Percentiles rank a stretch among this genome's conserved stretches.
Conservation (phyloP, 2,888 invertebrate genomes). For the Chironomus tentans region DNA sequence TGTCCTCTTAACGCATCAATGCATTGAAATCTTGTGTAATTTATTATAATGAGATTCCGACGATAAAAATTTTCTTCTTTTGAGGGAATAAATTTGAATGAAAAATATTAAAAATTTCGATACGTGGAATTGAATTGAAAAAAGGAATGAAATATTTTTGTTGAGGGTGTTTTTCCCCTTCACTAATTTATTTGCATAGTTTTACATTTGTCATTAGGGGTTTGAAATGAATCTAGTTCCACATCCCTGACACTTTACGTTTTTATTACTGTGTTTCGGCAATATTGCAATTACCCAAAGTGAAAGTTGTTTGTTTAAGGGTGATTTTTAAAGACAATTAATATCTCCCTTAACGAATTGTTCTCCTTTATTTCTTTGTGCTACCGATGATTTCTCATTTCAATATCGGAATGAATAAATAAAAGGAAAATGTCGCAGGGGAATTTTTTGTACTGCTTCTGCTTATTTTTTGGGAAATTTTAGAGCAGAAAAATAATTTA, state of each 20-base stretch:
- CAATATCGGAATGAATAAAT: not conserved
- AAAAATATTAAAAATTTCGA: constrained; percentile 9
- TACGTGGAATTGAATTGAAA: not conserved
- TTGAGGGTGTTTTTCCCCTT: not conserved
- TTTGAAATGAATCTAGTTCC: not conserved
- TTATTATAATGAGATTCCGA: not conserved
- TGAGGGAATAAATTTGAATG: not conserved
- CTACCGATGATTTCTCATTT: not conserved
- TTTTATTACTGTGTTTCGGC: constrained; percentile 10
- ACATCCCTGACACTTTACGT: not conserved
- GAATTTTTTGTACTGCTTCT: not conserved
- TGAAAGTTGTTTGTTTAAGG: constrained; percentile 17
- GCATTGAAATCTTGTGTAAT: constrained; percentile 24
- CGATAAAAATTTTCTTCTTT: too few species aligned
- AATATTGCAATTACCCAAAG: not conserved
- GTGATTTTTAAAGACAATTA: constrained; percentile 16
- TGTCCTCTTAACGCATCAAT: constrained; percentile 9
- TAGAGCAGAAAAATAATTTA: not conserved
- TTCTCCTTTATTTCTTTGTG: not conserved
- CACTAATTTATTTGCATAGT: constrained; percentile 24
- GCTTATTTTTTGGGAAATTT: not conserved
- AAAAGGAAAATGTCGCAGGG: not conserved
- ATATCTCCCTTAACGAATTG: not conserved
- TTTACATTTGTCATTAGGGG: constrained; percentile 8
- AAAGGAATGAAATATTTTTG: too few species aligned